Percentiles rank a stretch among this genome's conserved stretches.
Conservation (phyloP, 2,113 vertebrate genomes). For the Suricata suricatta region DNA sequence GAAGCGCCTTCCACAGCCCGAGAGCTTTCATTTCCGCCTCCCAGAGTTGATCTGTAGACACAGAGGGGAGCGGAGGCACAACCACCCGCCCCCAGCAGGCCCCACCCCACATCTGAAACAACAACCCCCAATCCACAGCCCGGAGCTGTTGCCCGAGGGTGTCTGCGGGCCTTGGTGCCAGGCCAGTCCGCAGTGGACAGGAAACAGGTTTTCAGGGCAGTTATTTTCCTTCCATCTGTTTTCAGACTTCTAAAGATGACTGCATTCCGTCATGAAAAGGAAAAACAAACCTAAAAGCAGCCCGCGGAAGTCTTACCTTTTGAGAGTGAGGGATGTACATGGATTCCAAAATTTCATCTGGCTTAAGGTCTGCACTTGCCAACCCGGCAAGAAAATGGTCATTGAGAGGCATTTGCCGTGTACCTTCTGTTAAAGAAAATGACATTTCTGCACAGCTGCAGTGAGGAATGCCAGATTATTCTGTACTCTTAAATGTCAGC, state of each 20-base stretch:
- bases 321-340: slow-evolving; percentile 87
- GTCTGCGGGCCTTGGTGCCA: background rate
- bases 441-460: background rate
- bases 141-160: fast-evolving
- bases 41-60: fast-evolving
- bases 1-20: background rate
- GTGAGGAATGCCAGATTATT: background rate
- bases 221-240: slow-evolving; percentile 3
- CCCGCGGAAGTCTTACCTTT: slow-evolving; percentile 79
- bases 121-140: background rate
- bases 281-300: background rate
- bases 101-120: slow-evolving; percentile 39
- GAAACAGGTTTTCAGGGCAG: background rate
- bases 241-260: background rate
- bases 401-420: slow-evolving; percentile 83
- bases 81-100: background rate
- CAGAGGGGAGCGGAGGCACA: fast-evolving
- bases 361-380: slow-evolving; percentile 84
- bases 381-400: slow-evolving; percentile 86
- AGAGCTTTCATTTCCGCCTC: background rate
- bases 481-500: background rate
- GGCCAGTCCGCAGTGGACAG: background rate
- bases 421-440: slow-evolving; percentile 76
- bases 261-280: background rate
- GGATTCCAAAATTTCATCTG: slow-evolving; percentile 86